A percentile compares a stretch with the other conserved stretches of the same genome.
Evolutionary conservation across 2,888 invertebrate species (phyloP).

Genomic region (Catocala nupta): DNA sequence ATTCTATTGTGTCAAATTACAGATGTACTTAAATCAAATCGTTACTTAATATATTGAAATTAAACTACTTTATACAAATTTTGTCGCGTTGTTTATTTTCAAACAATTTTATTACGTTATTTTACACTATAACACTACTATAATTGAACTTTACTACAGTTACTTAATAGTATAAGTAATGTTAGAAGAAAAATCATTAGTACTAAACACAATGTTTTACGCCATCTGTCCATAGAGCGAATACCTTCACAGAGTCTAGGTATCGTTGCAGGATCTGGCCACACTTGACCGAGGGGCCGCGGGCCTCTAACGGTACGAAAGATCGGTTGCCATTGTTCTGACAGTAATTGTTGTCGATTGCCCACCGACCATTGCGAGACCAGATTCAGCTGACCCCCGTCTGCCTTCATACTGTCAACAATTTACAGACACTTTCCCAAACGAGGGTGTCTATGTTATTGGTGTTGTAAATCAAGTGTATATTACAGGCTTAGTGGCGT

Average conservation of each 20-base stretch:
- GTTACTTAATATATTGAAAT: too few species aligned
- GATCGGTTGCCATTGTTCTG: slow-evolving; percentile 77
- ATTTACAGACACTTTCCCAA: slow-evolving; percentile 21
- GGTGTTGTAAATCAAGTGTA: slow-evolving; percentile 35
- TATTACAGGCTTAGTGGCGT: slow-evolving; percentile 23
- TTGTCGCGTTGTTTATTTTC: too few species aligned
- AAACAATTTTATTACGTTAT: too few species aligned
- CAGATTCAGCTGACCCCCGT: slow-evolving; percentile 42
- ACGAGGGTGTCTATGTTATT: slow-evolving; percentile 28
- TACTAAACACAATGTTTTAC: slow-evolving; percentile 1
- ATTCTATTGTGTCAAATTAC: too few species aligned
- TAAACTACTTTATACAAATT: too few species aligned
- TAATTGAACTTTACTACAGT: too few species aligned
- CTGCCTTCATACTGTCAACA: slow-evolving; percentile 14
- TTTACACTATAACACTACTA: too few species aligned
- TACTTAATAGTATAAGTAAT: too few species aligned
- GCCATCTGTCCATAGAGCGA: slow-evolving; percentile 20
- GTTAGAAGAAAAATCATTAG: background rate
- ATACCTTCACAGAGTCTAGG: slow-evolving; percentile 17
- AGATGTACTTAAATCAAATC: too few species aligned
- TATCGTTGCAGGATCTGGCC: slow-evolving; percentile 42
- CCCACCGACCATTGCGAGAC: slow-evolving; percentile 49
- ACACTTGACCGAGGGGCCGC: slow-evolving; percentile 54
- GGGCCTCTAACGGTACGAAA: slow-evolving; percentile 70
- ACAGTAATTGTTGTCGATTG: slow-evolving; percentile 82